phyloP scores from a whole-genome alignment of 2,113 vertebrate species.

The Phrynosoma blainvillii region DNA sequence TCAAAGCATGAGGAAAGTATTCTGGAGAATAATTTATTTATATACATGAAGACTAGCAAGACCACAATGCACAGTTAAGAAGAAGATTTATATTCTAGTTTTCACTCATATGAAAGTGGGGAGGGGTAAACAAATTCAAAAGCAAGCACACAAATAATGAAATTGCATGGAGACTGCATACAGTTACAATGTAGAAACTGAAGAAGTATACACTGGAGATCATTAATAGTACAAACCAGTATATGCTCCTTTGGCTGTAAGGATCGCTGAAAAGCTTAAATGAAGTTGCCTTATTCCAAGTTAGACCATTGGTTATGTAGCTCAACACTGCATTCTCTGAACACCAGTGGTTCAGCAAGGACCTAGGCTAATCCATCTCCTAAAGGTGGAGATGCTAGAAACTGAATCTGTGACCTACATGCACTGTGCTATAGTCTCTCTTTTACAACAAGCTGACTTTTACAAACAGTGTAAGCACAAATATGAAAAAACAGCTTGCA shows the following conservation, averaged over 20 bases:
- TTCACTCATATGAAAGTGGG: background rate
- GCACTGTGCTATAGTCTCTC: too few species aligned
- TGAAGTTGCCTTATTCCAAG: background rate
- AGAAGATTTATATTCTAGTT: background rate
- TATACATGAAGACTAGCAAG: background rate
- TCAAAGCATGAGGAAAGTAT: background rate
- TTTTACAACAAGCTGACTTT: too few species aligned
- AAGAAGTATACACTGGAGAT: background rate
- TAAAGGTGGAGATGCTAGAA: background rate
- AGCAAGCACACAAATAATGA: background rate
- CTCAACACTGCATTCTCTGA: background rate
- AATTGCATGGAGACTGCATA: background rate
- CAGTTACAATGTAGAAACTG: background rate
- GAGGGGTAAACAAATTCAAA: background rate
- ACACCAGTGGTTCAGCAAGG: background rate
- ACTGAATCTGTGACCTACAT: background rate
- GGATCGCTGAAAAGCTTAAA: background rate
- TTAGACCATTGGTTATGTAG: background rate
- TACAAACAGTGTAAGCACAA: too few species aligned
- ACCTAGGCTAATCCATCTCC: background rate
- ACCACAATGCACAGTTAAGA: background rate
- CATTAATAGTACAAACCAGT: background rate
- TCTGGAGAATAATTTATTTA: accelerated
- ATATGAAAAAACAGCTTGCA: too few species aligned
- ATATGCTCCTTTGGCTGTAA: background rate